Conservation (phyloP, 2,113 vertebrate genomes). For the Oryzias woworae region DNA sequence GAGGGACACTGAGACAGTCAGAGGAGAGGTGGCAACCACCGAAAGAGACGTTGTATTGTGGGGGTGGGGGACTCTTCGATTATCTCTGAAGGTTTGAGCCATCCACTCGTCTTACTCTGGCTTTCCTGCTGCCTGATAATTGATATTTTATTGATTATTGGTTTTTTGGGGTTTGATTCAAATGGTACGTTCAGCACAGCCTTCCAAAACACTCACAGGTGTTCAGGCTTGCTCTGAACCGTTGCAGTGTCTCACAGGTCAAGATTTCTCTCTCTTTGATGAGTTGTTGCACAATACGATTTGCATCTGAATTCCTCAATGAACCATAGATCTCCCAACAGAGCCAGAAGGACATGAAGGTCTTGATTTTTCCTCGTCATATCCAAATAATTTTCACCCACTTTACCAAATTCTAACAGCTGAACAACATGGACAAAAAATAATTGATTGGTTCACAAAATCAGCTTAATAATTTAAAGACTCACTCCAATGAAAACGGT, state of each 20-base stretch:
- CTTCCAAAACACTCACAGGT: constrained; percentile 1
- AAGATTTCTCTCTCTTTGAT: constrained; percentile 23
- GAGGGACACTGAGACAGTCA: constrained; percentile 26
- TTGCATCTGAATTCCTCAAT: constrained; percentile 52
- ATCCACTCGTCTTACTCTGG: constrained; percentile 41
- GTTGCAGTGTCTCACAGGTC: neutral
- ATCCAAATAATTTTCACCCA: neutral
- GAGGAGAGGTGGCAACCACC: constrained; percentile 39
- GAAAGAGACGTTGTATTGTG: constrained; percentile 39
- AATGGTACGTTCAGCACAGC: constrained; percentile 11
- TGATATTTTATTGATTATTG: constrained; percentile 70
- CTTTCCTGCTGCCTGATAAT: constrained; percentile 50
- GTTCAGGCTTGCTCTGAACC: constrained; percentile 1
- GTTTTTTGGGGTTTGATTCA: constrained; percentile 43
- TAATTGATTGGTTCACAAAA: too few relatives aligned
- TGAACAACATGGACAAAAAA: constrained; percentile 1
- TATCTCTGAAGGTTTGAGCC: constrained; percentile 52
- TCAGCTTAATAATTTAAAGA: too few relatives aligned
- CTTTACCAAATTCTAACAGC: constrained; percentile 15
- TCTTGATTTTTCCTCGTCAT: constrained; percentile 17
- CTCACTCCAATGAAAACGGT: too few relatives aligned
- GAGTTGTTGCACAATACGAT: constrained; percentile 32
- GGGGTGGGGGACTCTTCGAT: constrained; percentile 59
- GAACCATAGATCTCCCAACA: constrained; percentile 36
- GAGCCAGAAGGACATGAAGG: constrained; percentile 1